Conservation (phyloP, 2,888 invertebrate genomes). For the Pegoplata infirma region DNA sequence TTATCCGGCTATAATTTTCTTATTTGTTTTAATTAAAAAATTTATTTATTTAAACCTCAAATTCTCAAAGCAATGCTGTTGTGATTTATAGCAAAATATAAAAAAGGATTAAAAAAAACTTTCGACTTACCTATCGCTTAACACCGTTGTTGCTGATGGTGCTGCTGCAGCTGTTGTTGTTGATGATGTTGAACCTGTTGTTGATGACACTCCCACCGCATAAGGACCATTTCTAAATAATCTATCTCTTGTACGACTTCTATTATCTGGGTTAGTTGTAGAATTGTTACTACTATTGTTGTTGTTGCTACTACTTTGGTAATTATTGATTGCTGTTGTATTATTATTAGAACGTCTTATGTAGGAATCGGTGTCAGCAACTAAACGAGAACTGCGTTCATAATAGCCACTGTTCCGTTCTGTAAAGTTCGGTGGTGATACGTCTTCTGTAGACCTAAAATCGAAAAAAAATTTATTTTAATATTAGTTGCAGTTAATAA, state of each 20-base stretch:
- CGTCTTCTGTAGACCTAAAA: slow-evolving; percentile 78
- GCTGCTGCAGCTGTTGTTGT: slow-evolving; percentile 50
- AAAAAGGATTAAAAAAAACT: not conserved
- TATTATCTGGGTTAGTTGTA: slow-evolving; percentile 68
- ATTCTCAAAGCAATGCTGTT: not conserved
- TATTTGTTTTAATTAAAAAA: not conserved
- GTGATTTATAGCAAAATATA: not conserved
- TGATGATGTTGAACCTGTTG: slow-evolving; percentile 63
- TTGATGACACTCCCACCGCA: slow-evolving; percentile 65
- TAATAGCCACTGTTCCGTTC: slow-evolving; percentile 77
- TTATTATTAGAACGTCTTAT: slow-evolving; percentile 70
- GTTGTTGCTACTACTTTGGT: slow-evolving; percentile 54
- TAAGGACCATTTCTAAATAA: slow-evolving; percentile 78
- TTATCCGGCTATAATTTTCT: too few species aligned
- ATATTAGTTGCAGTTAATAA: not conserved
- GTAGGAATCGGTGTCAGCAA: slow-evolving; percentile 73
- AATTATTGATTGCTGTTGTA: slow-evolving; percentile 51
- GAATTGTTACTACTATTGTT: slow-evolving; percentile 35
- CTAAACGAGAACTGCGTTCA: slow-evolving; percentile 77
- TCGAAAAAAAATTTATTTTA: slow-evolving; percentile 37
- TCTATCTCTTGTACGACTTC: slow-evolving; percentile 77
- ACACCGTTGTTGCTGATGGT: slow-evolving; percentile 64
- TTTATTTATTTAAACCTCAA: not conserved
- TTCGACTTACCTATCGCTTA: slow-evolving; percentile 74
- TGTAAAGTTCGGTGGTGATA: slow-evolving; percentile 78